These are phyloP conservation scores for Drosophila parvula DNA, from an alignment of 1,140 invertebrate genomes.

Conservation along the genomic window DNA sequence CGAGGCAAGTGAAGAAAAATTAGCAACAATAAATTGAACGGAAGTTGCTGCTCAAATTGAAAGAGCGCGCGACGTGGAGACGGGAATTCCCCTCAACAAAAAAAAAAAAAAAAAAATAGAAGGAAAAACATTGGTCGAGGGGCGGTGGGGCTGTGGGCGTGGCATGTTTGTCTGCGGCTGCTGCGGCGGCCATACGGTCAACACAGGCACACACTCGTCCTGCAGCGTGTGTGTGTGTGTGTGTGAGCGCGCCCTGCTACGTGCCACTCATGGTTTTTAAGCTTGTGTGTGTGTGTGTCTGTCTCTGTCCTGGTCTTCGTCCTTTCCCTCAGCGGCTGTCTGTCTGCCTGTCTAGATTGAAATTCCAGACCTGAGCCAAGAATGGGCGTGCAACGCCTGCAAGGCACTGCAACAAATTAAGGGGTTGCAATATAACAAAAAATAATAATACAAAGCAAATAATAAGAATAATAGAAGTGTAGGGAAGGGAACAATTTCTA, in stretches of 20 bases:
- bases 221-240: constrained; percentile 22
- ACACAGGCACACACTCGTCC: constrained; percentile 7
- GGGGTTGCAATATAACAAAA: not conserved
- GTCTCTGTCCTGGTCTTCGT: not conserved
- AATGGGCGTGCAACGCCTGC: constrained; percentile 11
- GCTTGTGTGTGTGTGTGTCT: constrained; percentile 4
- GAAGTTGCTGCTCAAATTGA: constrained; percentile 79
- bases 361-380: constrained; percentile 45
- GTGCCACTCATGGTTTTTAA: constrained; percentile 14
- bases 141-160: constrained; percentile 18
- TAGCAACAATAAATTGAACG: constrained; percentile 80
- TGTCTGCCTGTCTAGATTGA: constrained; percentile 45
- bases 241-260: constrained; percentile 25
- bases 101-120: constrained; percentile 13
- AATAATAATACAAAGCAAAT: not conserved
- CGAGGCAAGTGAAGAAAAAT: constrained; percentile 74
- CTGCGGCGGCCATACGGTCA: constrained; percentile 57
- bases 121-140: not conserved
- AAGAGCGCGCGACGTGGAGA: constrained; percentile 29
- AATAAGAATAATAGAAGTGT: not conserved
- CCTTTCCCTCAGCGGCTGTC: constrained; percentile 10
- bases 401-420: not conserved
- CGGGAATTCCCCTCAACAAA: constrained; percentile 9
- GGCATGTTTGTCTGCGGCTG: constrained; percentile 69
- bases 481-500: too few species aligned